phyloP scores from a whole-genome alignment of 2,888 invertebrate genomes.

The Synanthedon andrenaeformis region DNA sequence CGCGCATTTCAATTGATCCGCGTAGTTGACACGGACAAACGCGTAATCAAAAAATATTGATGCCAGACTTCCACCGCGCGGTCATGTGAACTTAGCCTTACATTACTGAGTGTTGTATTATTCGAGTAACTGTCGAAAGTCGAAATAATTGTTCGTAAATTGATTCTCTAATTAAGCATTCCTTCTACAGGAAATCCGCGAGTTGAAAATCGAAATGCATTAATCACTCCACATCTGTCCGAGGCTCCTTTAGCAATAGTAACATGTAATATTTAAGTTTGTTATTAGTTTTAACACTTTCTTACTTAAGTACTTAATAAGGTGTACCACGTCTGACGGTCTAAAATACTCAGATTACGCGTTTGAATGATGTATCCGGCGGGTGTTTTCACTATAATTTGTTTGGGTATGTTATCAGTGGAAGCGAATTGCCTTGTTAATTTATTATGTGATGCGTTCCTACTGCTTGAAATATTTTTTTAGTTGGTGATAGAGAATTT shows the following conservation, averaged over 20 bases:
- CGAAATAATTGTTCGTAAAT: not conserved
- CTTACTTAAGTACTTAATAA: not conserved
- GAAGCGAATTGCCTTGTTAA: constrained; percentile 10
- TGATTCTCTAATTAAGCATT: not conserved
- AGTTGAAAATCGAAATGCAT: constrained; percentile 13
- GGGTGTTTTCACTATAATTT: constrained; percentile 9
- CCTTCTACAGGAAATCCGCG: constrained; percentile 28
- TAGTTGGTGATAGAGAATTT: too few species aligned
- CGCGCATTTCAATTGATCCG: too few species aligned
- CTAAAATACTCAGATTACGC: not conserved
- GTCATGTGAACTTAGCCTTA: too few species aligned
- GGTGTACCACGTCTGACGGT: not conserved
- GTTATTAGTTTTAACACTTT: not conserved
- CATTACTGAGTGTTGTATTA: too few species aligned
- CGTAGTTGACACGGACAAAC: too few species aligned
- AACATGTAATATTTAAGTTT: not conserved
- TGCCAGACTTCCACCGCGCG: too few species aligned
- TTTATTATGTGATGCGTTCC: too few species aligned
- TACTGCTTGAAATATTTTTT: too few species aligned
- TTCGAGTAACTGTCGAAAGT: too few species aligned
- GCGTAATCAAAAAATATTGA: too few species aligned
- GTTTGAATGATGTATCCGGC: constrained; percentile 22
- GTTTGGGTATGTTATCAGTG: constrained; percentile 10
- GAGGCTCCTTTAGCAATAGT: not conserved
- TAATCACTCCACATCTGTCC: constrained; percentile 16